These are phyloP conservation scores for Spinibarbus caldwelli DNA, from an alignment of 2,797 vertebrate species.

Conservation along the genomic window DNA sequence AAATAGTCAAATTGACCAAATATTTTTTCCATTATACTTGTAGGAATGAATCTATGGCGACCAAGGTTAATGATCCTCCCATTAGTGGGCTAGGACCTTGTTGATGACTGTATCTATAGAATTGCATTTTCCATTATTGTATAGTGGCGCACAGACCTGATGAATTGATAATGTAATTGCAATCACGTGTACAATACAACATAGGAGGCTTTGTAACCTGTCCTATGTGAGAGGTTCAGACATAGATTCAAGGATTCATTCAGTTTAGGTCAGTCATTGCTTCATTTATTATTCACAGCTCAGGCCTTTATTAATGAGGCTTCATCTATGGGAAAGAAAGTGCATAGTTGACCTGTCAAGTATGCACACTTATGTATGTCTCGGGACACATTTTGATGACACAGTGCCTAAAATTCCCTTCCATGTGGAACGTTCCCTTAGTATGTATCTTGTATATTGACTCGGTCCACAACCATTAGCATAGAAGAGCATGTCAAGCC, in stretches of 20 bases:
- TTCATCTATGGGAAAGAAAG: conserved; percentile 57
- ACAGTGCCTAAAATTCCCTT: conserved; percentile 27
- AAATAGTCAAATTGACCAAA: not conserved
- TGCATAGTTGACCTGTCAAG: conserved; percentile 39
- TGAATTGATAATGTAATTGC: not conserved
- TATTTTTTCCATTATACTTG: not conserved
- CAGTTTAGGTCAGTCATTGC: conserved; percentile 67
- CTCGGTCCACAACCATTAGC: conserved; percentile 10
- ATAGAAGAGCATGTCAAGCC: conserved; percentile 45
- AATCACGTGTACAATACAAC: not conserved
- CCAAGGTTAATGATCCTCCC: not conserved
- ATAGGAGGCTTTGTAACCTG: not conserved
- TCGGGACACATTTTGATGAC: conserved; percentile 37
- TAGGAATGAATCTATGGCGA: not conserved
- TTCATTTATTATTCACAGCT: conserved; percentile 67
- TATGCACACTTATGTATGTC: conserved; percentile 13
- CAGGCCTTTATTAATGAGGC: conserved; percentile 46
- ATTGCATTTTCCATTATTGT: not conserved
- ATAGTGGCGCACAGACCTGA: not conserved
- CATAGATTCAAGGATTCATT: conserved; percentile 56
- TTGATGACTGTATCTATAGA: not conserved
- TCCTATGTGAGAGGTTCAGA: conserved; percentile 27
- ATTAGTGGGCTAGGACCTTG: too few relatives aligned
- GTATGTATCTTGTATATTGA: conserved; percentile 5
- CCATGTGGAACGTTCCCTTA: not conserved